phyloP scores from a whole-genome alignment of 2,113 vertebrate genomes.

The Lepus europaeus region DNA sequence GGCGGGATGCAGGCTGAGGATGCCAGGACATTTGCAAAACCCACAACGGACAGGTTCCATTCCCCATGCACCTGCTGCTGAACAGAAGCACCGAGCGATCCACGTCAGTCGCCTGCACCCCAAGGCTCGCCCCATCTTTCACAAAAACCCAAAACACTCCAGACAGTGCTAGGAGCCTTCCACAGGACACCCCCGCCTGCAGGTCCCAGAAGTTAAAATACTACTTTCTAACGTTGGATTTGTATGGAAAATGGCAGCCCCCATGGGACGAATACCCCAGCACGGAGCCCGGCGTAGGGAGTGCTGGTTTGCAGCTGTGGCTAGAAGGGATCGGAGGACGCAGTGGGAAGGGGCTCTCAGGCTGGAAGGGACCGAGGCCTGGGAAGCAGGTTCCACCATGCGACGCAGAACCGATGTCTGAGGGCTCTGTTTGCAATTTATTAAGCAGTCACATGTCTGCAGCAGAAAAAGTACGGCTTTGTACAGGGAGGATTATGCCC shows the following conservation, averaged over 20 bases:
- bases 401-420: not conserved
- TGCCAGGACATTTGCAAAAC: not conserved
- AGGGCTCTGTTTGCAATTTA: not conserved
- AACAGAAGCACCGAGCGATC: not conserved
- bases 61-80: not conserved
- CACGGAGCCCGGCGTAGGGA: not conserved
- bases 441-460: not conserved
- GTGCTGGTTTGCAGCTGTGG: accelerated
- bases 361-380: too few relatives aligned
- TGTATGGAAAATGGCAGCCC: not conserved
- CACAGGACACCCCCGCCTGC: not conserved
- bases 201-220: not conserved
- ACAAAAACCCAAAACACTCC: not conserved
- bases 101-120: not conserved
- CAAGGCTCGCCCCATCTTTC: not conserved
- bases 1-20: not conserved
- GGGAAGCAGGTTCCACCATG: not conserved
- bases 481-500: not conserved
- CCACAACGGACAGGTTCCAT: not conserved
- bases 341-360: not conserved
- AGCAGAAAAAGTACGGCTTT: not conserved
- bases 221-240: not conserved
- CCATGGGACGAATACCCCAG: not conserved
- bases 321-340: not conserved
- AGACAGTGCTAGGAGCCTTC: not conserved